Conservation (phyloP, 2,797 vertebrate genomes). For the Coccyzus lansbergi region DNA sequence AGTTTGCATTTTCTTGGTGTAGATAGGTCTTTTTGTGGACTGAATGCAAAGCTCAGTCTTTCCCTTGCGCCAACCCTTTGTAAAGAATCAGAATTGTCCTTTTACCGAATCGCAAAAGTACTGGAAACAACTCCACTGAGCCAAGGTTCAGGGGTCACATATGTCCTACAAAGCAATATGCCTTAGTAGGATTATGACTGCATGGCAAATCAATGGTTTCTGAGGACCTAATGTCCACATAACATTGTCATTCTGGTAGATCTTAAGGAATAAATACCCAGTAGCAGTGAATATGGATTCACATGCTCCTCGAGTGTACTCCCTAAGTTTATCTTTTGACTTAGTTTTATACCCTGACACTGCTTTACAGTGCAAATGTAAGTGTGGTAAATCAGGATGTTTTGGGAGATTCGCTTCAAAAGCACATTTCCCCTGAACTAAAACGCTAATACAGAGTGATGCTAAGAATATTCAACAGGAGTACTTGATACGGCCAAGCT, state of each 20-base stretch:
- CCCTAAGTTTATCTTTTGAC: background rate
- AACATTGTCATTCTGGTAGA: background rate
- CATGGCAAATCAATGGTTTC: background rate
- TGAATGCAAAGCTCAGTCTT: background rate
- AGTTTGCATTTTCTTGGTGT: background rate
- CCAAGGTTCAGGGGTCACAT: fast-evolving
- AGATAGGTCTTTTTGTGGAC: background rate
- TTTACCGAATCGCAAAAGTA: background rate
- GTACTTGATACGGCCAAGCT: background rate
- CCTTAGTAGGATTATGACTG: background rate
- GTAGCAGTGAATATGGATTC: background rate
- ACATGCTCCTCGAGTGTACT: background rate
- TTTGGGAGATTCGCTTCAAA: background rate
- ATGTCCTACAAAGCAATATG: background rate
- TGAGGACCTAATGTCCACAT: background rate
- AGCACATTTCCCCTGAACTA: background rate
- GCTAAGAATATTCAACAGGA: background rate
- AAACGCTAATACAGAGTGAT: background rate
- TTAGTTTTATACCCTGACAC: background rate
- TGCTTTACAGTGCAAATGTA: background rate
- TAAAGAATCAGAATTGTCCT: background rate
- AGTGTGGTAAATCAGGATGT: background rate
- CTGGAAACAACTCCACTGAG: background rate
- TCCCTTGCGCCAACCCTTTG: background rate
- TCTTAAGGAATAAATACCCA: background rate